phyloP scores from a whole-genome alignment of 2,113 vertebrate genomes.

The Naja naja region DNA sequence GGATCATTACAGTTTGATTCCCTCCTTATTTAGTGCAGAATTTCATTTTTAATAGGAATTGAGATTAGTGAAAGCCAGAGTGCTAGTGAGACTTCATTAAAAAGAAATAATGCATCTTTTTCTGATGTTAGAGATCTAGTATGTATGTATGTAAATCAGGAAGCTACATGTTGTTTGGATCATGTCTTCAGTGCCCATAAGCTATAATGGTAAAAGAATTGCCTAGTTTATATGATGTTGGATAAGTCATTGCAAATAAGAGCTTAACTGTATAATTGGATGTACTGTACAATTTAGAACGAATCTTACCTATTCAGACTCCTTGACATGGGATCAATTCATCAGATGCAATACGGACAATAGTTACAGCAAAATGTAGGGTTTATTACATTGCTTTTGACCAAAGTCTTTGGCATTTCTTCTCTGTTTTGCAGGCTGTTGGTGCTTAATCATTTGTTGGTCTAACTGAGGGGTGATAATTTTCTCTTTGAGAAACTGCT shows the following conservation, averaged over 20 bases:
- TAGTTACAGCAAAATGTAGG: neutral
- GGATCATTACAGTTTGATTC: neutral
- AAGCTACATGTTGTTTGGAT: neutral
- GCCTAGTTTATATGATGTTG: neutral
- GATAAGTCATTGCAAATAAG: neutral
- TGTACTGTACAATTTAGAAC: neutral
- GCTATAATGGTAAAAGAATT: neutral
- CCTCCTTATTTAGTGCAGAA: neutral
- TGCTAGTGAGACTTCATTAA: neutral
- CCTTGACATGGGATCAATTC: neutral
- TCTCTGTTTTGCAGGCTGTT: constrained; percentile 44
- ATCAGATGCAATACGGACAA: neutral
- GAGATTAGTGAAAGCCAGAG: neutral
- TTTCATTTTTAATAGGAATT: neutral
- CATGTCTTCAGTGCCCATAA: neutral
- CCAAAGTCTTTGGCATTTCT: neutral
- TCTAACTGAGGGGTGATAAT: constrained; percentile 18
- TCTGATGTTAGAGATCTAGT: neutral
- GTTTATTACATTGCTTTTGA: neutral
- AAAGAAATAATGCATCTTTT: neutral
- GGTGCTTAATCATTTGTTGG: neutral
- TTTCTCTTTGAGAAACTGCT: constrained; percentile 47
- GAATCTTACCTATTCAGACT: neutral
- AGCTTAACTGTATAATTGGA: neutral
- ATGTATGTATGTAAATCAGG: neutral